A percentile compares a stretch with the other conserved stretches of the same genome.
These are phyloP conservation scores for Cherax quadricarinatus DNA, from an alignment of 1,140 invertebrate species.

Conservation along the genomic window DNA sequence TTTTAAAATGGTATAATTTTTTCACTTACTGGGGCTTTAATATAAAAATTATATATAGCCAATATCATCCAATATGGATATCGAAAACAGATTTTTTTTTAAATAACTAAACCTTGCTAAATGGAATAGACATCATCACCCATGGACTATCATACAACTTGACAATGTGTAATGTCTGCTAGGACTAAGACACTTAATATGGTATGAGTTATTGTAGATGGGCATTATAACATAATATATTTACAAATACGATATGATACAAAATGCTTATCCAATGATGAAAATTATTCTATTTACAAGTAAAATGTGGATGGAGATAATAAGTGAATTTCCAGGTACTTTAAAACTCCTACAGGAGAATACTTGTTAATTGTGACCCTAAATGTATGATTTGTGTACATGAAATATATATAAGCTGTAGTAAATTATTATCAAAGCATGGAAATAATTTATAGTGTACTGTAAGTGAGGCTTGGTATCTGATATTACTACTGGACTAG, in stretches of 20 bases:
- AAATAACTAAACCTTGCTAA: not conserved
- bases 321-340: slow-evolving; percentile 63
- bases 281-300: slow-evolving; percentile 52
- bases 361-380: slow-evolving; percentile 37
- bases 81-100: not conserved
- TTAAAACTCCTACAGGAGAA: slow-evolving; percentile 42
- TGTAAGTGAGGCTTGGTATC: slow-evolving; percentile 31
- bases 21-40: not conserved
- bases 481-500: slow-evolving; percentile 39
- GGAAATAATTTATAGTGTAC: slow-evolving; percentile 19
- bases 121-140: slow-evolving; percentile 25
- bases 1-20: not conserved
- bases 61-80: not conserved
- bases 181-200: slow-evolving; percentile 62
- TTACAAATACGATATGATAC: slow-evolving; percentile 51
- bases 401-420: slow-evolving; percentile 6
- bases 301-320: slow-evolving; percentile 65
- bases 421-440: not conserved
- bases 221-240: slow-evolving; percentile 45
- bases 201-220: slow-evolving; percentile 51
- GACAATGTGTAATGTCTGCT: slow-evolving; percentile 51
- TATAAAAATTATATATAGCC: not conserved
- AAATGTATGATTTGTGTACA: slow-evolving; percentile 30
- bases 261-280: slow-evolving; percentile 49
- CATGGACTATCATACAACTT: slow-evolving; percentile 21